Evolutionary conservation across 1,140 invertebrate genomes (phyloP).

Genomic region (Agrypnia vestita): DNA sequence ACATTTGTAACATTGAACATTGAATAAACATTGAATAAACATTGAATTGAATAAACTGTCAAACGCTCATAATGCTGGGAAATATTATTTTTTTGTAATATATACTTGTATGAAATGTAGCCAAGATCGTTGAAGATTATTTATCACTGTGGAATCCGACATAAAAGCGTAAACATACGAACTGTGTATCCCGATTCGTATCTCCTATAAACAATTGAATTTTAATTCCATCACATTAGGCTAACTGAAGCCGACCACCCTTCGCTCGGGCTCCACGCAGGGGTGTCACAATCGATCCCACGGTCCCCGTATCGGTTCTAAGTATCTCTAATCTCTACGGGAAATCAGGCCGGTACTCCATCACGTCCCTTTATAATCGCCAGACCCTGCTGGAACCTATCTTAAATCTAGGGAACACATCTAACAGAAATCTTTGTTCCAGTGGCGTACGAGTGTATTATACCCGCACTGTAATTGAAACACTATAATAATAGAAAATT

Average conservation of each 20-base stretch:
- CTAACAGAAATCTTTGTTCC: constrained; percentile 19
- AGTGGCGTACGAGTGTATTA: neutral
- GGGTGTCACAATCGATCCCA: constrained; percentile 19
- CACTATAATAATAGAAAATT: too few species aligned
- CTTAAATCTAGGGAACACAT: constrained; percentile 22
- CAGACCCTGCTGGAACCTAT: neutral
- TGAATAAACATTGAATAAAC: too few species aligned
- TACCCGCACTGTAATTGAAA: neutral
- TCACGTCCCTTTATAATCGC: constrained; percentile 26
- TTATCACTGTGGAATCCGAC: too few species aligned
- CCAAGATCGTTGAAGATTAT: too few species aligned
- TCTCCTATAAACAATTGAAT: constrained; percentile 25
- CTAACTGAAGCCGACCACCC: neutral
- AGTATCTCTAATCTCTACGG: constrained; percentile 6
- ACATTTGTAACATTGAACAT: too few species aligned
- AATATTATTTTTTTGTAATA: too few species aligned
- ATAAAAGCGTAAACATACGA: too few species aligned
- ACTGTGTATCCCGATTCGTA: neutral
- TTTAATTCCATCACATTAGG: constrained; percentile 28
- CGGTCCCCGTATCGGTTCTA: neutral
- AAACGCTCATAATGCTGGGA: too few species aligned
- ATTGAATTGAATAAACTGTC: too few species aligned
- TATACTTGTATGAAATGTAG: too few species aligned
- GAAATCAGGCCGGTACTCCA: constrained; percentile 2
- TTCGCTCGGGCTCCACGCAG: neutral